These are phyloP conservation scores for Fulica atra DNA, from an alignment of 2,113 vertebrate species.

Conservation along the genomic window DNA sequence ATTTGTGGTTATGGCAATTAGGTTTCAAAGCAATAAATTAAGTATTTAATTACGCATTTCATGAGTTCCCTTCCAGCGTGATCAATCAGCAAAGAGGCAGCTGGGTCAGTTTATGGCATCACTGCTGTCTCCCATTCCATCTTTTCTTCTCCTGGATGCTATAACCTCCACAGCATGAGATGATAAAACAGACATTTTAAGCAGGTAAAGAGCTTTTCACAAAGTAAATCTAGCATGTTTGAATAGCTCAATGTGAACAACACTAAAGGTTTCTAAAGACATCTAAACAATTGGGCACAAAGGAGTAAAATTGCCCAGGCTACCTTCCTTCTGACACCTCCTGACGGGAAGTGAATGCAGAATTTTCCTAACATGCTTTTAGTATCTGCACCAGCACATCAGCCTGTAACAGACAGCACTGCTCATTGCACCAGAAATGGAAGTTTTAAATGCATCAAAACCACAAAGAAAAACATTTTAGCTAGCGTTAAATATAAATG, in stretches of 20 bases:
- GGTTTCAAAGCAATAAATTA: not conserved
- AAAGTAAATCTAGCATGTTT: not conserved
- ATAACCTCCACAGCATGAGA: not conserved
- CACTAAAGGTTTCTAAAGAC: conserved; percentile 1
- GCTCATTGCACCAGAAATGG: not conserved
- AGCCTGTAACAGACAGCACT: not conserved
- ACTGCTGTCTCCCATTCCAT: not conserved
- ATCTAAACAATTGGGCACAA: conserved; percentile 12
- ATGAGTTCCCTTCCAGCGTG: not conserved
- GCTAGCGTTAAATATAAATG: conserved; percentile 23
- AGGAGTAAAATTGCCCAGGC: not conserved
- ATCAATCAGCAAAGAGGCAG: not conserved
- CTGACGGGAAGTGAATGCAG: not conserved
- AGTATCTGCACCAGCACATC: not conserved
- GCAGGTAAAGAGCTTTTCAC: conserved; percentile 1
- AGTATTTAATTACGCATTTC: conserved; percentile 37
- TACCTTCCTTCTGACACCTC: not conserved
- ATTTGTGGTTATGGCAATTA: not conserved
- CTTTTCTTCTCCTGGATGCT: not conserved
- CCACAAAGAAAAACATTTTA: conserved; percentile 29
- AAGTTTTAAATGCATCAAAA: conserved; percentile 14
- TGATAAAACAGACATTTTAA: not conserved
- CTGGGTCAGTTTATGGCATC: conserved; percentile 3
- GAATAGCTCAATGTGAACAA: not conserved
- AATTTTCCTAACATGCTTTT: not conserved